Evolutionary conservation across 2,113 vertebrate genomes (phyloP).

Genomic region (Genyomyrus donnyi): DNA sequence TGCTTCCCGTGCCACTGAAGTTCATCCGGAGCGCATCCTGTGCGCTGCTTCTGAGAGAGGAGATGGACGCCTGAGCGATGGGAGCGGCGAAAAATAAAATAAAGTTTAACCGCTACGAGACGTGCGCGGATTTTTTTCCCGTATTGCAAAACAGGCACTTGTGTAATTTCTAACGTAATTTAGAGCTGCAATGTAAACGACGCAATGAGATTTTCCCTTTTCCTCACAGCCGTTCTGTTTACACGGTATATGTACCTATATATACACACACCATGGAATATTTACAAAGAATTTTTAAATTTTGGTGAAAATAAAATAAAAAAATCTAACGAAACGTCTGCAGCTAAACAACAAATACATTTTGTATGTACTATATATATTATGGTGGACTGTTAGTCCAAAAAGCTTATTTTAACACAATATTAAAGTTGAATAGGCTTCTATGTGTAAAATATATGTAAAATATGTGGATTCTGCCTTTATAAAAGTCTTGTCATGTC

Average conservation of each 20-base stretch:
- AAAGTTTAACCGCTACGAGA: not conserved
- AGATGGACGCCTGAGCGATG: not conserved
- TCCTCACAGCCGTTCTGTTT: not conserved
- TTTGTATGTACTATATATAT: not conserved
- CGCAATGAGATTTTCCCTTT: not conserved
- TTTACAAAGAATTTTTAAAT: not conserved
- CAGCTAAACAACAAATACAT: not conserved
- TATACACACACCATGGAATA: not conserved
- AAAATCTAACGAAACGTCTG: not conserved
- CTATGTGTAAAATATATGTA: not conserved
- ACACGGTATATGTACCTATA: not conserved
- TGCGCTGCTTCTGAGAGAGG: not conserved
- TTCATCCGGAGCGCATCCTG: constrained; percentile 37
- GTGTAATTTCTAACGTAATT: not conserved
- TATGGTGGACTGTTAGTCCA: not conserved
- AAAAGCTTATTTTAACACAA: not conserved
- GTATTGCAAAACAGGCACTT: not conserved
- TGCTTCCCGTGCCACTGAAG: constrained; percentile 44
- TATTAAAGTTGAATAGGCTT: not conserved
- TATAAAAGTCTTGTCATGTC: not conserved
- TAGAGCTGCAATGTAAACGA: not conserved
- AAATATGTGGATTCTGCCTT: not conserved
- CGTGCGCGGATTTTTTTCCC: not conserved
- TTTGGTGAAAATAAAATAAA: not conserved
- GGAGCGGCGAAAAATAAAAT: not conserved